Evolutionary conservation across 2,113 vertebrate genomes (phyloP), one percentile per base, ranked within the genome.

Genomic region (Hippocampus guttulatus): DNA sequence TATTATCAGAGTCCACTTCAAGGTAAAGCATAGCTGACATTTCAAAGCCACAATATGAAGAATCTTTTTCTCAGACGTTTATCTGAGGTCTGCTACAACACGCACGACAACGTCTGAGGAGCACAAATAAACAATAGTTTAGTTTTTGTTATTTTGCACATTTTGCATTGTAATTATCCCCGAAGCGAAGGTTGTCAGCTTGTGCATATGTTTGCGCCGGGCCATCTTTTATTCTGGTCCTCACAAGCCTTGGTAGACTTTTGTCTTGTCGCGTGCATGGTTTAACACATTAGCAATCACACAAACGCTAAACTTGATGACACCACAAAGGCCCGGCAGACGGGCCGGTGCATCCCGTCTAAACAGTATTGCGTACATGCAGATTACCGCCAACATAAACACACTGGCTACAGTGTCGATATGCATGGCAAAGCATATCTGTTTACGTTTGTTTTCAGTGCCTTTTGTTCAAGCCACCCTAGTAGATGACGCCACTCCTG

Each of bases 271-370:
- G 15, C 6, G 40, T 15, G 40, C 23, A 40, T 43, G 62, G 62
- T 64, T 64, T 43, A 21, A 64, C 62, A 64, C 40, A 64, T 40
- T 64, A 43, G 62, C 62, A 64, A 64, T 64, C 62, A 45, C 33
- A 38, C n/a, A n/a, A 23, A 58, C 55, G 11, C 55, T 27, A 25
- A 5, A 25, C 47, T 20, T 51, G 47, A 51, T 16, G 47, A 51
- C 23, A 16, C 25, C 54, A 54, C 30, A 40, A 16, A 40, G 33
- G 33, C 60, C 16, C 30, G 33, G 33, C 8, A 43, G 21, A 40
- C 33, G 20, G 16, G 33, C 33, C 10, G 15, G 20, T 63, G 61
- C 61, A n/a, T 41, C 61, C 62, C 62, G 21, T 43, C 62, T 43
- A 64, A 64, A 64, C 62, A 23, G 21, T 18, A 43, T 41, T 23